A percentile compares a stretch with the other conserved stretches of the same genome.
These are phyloP conservation scores for Heliangelus exortis DNA, from an alignment of 2,797 vertebrate genomes.

Conservation along the genomic window DNA sequence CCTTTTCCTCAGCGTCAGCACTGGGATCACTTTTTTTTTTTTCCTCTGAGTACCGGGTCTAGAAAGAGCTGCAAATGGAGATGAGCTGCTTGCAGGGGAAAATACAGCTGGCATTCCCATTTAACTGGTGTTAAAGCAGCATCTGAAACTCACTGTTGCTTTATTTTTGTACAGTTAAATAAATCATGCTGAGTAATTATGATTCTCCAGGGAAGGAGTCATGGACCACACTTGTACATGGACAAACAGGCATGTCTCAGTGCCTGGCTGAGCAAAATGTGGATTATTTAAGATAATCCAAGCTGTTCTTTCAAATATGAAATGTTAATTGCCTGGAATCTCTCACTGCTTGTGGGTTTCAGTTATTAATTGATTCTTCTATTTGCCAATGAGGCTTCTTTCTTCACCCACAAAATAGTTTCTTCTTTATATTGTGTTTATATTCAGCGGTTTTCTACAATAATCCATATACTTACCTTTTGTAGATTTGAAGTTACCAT, in stretches of 20 bases:
- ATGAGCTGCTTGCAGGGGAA: neutral
- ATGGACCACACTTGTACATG: neutral
- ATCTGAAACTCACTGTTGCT: neutral
- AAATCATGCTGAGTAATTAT: neutral
- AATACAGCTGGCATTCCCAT: neutral
- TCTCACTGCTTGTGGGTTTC: neutral
- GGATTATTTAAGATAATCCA: neutral
- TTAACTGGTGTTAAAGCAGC: neutral
- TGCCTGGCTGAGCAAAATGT: neutral
- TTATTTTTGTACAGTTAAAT: neutral
- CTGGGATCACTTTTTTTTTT: neutral
- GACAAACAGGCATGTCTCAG: accelerated
- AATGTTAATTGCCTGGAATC: neutral
- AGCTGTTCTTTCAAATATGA: neutral
- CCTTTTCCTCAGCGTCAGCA: neutral
- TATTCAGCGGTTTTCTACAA: conserved; percentile 35
- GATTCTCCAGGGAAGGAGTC: neutral
- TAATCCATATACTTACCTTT: conserved; percentile 64
- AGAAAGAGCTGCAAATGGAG: neutral
- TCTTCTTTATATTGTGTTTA: conserved; percentile 10
- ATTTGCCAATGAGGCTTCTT: conserved; percentile 33
- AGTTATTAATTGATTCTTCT: conserved; percentile 46
- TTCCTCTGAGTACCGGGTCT: neutral
- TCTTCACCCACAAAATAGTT: neutral
- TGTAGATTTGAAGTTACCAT: conserved; percentile 46